Percentiles rank a stretch among this genome's conserved stretches.
Evolutionary conservation across 2,888 invertebrate species (phyloP).

Genomic region (Luffia ferchaultella): DNA sequence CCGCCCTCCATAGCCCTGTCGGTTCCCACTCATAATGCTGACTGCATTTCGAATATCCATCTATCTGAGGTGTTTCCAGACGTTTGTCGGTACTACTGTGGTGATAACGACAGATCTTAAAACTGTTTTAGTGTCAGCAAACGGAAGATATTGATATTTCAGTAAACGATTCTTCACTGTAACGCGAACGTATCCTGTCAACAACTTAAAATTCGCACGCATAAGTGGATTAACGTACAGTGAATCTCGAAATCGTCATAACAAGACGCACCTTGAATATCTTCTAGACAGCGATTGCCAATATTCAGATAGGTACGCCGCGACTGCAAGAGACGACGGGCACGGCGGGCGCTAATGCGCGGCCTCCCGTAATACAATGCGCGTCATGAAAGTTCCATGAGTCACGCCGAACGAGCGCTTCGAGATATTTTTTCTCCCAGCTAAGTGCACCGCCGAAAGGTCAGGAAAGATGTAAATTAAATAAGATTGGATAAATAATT

Average conservation of each 20-base stretch:
- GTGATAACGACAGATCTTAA: too few species aligned
- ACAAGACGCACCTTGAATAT: not conserved
- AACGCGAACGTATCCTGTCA: not conserved
- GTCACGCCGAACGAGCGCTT: slow-evolving; percentile 25
- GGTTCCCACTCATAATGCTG: too few species aligned
- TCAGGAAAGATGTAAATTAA: slow-evolving; percentile 56
- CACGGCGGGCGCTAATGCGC: slow-evolving; percentile 23
- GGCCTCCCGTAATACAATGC: slow-evolving; percentile 25
- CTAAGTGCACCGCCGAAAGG: slow-evolving; percentile 46
- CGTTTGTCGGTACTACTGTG: too few species aligned
- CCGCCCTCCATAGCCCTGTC: too few species aligned
- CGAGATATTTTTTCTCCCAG: slow-evolving; percentile 26
- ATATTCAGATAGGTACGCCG: not conserved
- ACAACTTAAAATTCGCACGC: not conserved
- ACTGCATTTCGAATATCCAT: too few species aligned
- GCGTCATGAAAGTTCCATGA: slow-evolving; percentile 41
- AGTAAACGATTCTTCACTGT: too few species aligned
- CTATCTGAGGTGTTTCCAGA: too few species aligned
- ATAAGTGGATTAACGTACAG: not conserved
- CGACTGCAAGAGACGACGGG: not conserved
- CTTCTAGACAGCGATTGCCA: not conserved
- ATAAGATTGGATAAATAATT: slow-evolving; percentile 62
- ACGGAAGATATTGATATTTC: too few species aligned
- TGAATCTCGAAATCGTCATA: not conserved
- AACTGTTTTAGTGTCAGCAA: too few species aligned